These are phyloP conservation scores for Dinomys branickii DNA, from an alignment of 2,113 vertebrate species.

Conservation along the genomic window DNA sequence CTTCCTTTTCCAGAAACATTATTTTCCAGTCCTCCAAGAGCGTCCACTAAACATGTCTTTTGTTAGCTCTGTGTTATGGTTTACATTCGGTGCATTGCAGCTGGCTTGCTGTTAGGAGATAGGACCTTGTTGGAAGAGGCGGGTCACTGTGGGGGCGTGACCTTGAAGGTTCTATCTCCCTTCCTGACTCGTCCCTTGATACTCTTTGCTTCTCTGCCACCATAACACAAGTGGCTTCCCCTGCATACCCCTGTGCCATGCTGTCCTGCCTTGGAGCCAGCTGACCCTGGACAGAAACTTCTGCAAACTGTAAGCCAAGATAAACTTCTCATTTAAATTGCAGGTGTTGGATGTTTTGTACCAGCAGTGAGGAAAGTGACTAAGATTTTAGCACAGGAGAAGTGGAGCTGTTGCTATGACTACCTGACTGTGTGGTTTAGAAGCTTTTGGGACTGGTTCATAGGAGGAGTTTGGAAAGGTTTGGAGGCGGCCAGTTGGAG, in stretches of 20 bases:
- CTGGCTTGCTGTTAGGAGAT: neutral
- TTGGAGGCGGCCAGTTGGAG: neutral
- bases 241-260: neutral
- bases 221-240: neutral
- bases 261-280: neutral
- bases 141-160: neutral
- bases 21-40: conserved; percentile 12
- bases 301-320: neutral
- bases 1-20: neutral
- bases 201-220: neutral
- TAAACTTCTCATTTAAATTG: neutral
- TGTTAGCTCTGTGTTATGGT: neutral
- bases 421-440: neutral
- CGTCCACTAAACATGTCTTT: neutral
- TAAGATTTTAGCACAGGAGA: neutral
- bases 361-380: neutral
- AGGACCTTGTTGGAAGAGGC: neutral
- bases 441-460: neutral
- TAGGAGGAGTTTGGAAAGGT: neutral
- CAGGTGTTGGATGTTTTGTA: neutral
- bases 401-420: neutral
- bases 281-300: neutral
- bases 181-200: neutral
- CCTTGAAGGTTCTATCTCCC: neutral
- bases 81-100: neutral